phyloP scores from a whole-genome alignment of 53 echinoderm and acorn worm species.

The Crossaster papposus region DNA sequence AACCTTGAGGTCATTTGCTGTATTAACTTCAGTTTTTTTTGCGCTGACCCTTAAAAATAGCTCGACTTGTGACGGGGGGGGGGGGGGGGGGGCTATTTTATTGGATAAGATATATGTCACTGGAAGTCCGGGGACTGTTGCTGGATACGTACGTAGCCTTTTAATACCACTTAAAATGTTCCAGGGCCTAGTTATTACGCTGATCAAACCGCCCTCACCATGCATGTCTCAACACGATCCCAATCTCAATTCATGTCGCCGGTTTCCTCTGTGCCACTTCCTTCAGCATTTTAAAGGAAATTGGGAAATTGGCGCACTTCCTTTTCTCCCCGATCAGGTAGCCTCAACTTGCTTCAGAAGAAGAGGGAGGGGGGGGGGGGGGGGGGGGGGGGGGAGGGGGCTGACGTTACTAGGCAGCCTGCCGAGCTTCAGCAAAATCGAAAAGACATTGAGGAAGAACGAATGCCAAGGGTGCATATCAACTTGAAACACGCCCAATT shows the following conservation, averaged over 20 bases:
- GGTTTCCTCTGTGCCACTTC: not conserved
- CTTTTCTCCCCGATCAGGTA: not conserved
- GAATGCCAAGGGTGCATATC: not conserved
- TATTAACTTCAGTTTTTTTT: not conserved
- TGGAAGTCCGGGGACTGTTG: too few species aligned
- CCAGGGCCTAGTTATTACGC: not conserved
- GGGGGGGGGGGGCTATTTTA: too few species aligned
- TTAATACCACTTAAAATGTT: not conserved
- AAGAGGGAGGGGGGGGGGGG: not conserved
- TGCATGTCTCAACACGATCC: not conserved
- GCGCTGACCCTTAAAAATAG: too few species aligned
- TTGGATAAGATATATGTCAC: too few species aligned
- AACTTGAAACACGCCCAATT: not conserved
- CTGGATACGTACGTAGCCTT: too few species aligned
- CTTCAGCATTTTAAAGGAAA: not conserved
- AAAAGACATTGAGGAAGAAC: not conserved
- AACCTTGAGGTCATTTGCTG: not conserved
- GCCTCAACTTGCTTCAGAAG: not conserved
- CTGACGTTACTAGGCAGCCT: constrained; percentile 3
- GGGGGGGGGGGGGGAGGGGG: not conserved
- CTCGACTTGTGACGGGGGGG: too few species aligned
- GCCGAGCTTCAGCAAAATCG: not conserved
- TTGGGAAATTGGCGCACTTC: not conserved
- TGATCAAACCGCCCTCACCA: not conserved
- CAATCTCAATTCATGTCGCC: not conserved